Base-by-base conservation (phyloP, 2,888 invertebrate species). In the Dioctria rufipes region DNA sequence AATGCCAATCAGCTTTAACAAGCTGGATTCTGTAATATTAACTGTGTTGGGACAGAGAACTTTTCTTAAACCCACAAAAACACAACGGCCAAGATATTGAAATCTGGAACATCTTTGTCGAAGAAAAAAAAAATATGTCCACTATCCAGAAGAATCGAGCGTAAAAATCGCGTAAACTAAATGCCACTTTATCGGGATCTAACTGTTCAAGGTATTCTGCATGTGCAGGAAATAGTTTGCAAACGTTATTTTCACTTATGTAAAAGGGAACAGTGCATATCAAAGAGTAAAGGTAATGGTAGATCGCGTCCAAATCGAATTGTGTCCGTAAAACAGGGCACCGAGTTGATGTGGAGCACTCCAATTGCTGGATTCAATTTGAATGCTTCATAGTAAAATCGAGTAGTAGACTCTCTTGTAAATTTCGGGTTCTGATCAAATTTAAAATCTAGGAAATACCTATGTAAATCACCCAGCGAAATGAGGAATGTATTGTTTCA, bases 291-390 rank as follows among this genome's bases (percentile, higher is more conserved):
- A 98, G 93, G 86, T 98, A 98, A 88, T 95, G 94, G 88, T 96
- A 97, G 25, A 94, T 94, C 0, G 97, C 96, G 88, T 97, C 96
- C 82, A 97, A 90, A 85, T 95, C 94, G 87, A 94, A 94, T 96
- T 96, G 86, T 92, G 93, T 77, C 92, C 94, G 84, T 94, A 93
- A 82, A 94, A 94, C 77, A 98, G 89, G 25, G 97, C 98, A 1
- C 97, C 98, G 84, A 98, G 91, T 89, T 98, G 98, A 90, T 98
- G 87, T 96, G 95, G 2, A 98, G 96, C 95, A 97, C 96, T 67
- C 98, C 98, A 87, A 93, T 92, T 43, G 93, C 92, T 69, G 94
- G 93, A 87, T 95, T 94, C 81, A 94, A 91, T 83, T 93, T 92
- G 83, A 95, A 92, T 58, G 96, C 96, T 90, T 95, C 94, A 83